These are phyloP conservation scores for Junonia oenone DNA, from an alignment of 2,888 invertebrate species.

Conservation along the genomic window DNA sequence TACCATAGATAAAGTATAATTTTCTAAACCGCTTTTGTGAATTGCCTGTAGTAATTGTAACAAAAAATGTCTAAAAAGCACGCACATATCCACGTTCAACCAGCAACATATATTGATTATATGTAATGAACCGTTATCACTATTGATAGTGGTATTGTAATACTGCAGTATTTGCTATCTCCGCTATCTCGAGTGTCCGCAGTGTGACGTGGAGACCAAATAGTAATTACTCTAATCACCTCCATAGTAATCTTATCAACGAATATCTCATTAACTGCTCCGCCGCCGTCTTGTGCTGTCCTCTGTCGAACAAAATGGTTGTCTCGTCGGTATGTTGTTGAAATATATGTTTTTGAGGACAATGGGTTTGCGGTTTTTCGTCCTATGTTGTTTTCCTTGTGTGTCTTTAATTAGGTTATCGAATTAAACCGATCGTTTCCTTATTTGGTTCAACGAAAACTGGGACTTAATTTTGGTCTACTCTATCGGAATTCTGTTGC, in stretches of 20 bases:
- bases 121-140: slow-evolving; percentile 15
- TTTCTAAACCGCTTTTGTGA: too few relatives aligned
- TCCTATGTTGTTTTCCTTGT: background rate
- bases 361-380: too few relatives aligned
- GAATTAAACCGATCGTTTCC: background rate
- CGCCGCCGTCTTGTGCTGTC: slow-evolving; percentile 20
- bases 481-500: too few relatives aligned
- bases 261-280: slow-evolving; percentile 29
- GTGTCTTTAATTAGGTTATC: background rate
- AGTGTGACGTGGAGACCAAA: slow-evolving; percentile 59
- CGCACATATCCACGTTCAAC: background rate
- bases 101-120: background rate
- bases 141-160: slow-evolving; percentile 44
- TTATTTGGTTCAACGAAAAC: background rate
- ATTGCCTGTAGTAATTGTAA: too few relatives aligned
- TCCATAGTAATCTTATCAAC: slow-evolving; percentile 52
- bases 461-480: too few relatives aligned
- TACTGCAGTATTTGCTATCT: slow-evolving; percentile 69
- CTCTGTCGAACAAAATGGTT: slow-evolving; percentile 46
- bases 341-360: background rate
- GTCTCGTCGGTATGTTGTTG: slow-evolving; percentile 53
- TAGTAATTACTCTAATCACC: slow-evolving; percentile 46
- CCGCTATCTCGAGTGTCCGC: slow-evolving; percentile 49
- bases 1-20: too few relatives aligned
- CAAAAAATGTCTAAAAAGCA: too few relatives aligned